phyloP scores from a whole-genome alignment of 2,797 vertebrate genomes.

The Hippoglossus hippoglossus region DNA sequence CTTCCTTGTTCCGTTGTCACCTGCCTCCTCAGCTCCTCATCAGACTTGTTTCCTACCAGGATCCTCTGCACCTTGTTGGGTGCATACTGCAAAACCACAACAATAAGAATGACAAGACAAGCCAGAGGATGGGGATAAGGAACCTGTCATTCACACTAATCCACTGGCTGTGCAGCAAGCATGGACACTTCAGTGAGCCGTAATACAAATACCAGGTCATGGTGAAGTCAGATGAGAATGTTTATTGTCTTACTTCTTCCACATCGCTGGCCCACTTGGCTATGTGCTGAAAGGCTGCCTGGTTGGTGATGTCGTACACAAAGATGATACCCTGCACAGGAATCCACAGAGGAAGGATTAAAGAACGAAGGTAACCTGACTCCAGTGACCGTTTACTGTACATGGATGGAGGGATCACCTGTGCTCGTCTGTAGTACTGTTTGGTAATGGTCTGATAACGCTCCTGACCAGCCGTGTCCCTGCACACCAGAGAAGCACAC shows the following conservation, averaged over 20 bases:
- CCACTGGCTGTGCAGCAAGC: neutral
- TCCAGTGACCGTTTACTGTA: neutral
- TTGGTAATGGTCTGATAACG: conserved; percentile 96
- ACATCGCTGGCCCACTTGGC: conserved; percentile 95
- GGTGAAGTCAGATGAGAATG: conserved; percentile 1
- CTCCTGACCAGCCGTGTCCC: conserved; percentile 98
- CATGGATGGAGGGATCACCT: conserved; percentile 79
- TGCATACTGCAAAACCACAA: conserved; percentile 79
- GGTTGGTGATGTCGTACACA: conserved; percentile 92
- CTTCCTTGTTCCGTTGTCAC: conserved; percentile 90
- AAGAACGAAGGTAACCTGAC: neutral
- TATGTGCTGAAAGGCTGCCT: conserved; percentile 93
- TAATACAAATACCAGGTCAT: conserved; percentile 12
- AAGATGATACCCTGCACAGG: conserved; percentile 90
- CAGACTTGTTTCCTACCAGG: conserved; percentile 93
- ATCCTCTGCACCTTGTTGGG: conserved; percentile 91
- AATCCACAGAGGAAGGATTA: conserved; percentile 10
- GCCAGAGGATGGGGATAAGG: neutral
- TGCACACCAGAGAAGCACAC: conserved; percentile 67
- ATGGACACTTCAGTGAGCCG: neutral
- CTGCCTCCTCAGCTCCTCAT: conserved; percentile 89
- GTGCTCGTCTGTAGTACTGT: conserved; percentile 95
- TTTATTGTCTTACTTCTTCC: conserved; percentile 87
- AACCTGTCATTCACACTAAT: conserved; percentile 20
- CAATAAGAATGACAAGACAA: neutral